These are phyloP conservation scores for Pseudorasbora parva DNA, from an alignment of 2,113 vertebrate species.

Conservation along the genomic window DNA sequence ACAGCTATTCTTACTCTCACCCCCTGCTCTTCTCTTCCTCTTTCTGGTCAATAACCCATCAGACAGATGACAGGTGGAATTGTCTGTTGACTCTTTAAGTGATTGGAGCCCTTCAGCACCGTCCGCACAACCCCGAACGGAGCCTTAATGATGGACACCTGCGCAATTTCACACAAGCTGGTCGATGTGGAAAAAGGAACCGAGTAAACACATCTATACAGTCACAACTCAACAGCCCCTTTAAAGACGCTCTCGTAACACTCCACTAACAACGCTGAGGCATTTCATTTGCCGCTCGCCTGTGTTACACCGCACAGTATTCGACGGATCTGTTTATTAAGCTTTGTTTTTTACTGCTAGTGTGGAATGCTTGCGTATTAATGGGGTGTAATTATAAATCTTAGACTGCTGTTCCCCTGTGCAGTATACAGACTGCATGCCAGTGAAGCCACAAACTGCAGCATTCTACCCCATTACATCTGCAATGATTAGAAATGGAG, in stretches of 20 bases:
- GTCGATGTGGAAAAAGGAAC: conserved; percentile 47
- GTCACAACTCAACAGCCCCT: conserved; percentile 33
- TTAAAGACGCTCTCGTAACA: conserved; percentile 18
- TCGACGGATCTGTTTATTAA: conserved; percentile 81
- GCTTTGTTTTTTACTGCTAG: conserved; percentile 86
- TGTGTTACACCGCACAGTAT: conserved; percentile 18
- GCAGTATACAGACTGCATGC: conserved; percentile 93
- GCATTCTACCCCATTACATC: conserved; percentile 99
- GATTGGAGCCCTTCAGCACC: conserved; percentile 62
- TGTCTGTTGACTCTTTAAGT: conserved; percentile 66
- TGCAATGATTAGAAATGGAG: conserved; percentile 96
- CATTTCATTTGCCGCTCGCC: conserved; percentile 18
- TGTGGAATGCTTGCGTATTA: conserved; percentile 93
- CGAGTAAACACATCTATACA: conserved; percentile 46
- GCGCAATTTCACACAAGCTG: conserved; percentile 55
- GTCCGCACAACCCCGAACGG: conserved; percentile 53
- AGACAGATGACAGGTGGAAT: conserved; percentile 62
- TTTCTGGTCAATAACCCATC: conserved; percentile 63
- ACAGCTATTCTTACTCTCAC: conserved; percentile 37
- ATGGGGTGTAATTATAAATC: conserved; percentile 98
- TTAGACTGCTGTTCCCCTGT: conserved; percentile 84
- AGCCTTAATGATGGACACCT: conserved; percentile 60
- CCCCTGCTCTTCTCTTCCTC: conserved; percentile 33
- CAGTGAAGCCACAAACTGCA: conserved; percentile 95
- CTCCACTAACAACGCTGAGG: conserved; percentile 14